Conservation (phyloP, 2,797 vertebrate species). For the Pitangus sulphuratus region DNA sequence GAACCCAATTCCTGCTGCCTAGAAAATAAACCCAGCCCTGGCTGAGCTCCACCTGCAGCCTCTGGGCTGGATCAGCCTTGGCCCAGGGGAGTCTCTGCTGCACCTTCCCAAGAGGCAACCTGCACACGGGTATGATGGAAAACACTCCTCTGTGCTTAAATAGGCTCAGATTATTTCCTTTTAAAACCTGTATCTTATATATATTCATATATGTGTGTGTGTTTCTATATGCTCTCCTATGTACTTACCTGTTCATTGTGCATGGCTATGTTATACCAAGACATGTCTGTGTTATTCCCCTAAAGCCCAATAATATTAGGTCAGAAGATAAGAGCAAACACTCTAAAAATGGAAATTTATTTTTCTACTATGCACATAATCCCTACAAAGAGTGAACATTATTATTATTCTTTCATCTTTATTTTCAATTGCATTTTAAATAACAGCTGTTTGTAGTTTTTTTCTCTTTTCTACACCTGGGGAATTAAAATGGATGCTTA, state of each 20-base stretch:
- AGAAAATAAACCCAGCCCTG: neutral
- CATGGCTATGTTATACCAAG: neutral
- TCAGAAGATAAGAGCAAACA: neutral
- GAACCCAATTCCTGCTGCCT: neutral
- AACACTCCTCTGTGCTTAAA: neutral
- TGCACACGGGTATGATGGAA: neutral
- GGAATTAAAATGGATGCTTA: neutral
- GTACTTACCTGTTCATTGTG: neutral
- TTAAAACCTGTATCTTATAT: rapidly evolving
- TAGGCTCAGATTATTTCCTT: too few relatives aligned
- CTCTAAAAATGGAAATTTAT: neutral
- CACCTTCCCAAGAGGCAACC: neutral
- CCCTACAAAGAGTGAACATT: neutral
- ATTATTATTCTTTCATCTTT: neutral
- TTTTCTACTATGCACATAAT: neutral
- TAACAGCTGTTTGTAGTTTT: neutral
- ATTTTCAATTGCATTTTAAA: neutral
- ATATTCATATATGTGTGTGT: neutral
- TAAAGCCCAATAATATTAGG: neutral
- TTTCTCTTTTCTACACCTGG: neutral
- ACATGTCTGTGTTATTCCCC: too few relatives aligned
- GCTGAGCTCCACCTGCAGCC: neutral
- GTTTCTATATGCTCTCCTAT: neutral
- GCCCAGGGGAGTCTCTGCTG: rapidly evolving
- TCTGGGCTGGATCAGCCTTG: neutral